Conservation (phyloP, 2,888 invertebrate species). For the Patella ulyssiponensis region DNA sequence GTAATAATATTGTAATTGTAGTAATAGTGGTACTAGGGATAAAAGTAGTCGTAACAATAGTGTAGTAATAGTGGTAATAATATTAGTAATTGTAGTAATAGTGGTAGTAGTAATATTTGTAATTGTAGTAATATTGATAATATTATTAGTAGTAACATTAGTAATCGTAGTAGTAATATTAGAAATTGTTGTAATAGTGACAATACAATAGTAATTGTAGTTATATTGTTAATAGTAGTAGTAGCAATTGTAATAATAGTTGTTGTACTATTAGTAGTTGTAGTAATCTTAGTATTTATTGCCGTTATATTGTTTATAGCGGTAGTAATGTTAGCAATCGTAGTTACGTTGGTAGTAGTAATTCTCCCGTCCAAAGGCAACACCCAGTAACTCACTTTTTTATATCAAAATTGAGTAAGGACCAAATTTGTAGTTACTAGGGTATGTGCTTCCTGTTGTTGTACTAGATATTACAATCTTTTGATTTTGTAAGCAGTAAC, state of each 20-base stretch:
- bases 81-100: background rate
- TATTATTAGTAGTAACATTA: background rate
- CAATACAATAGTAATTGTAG: conserved; percentile 30
- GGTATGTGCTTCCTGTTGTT: no score
- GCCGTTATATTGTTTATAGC: conserved; percentile 31
- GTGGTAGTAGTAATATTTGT: background rate
- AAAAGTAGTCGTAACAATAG: no score
- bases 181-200: conserved; percentile 31
- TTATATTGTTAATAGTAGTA: conserved; percentile 29
- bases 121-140: background rate
- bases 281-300: no score
- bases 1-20: no score
- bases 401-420: no score
- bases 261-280: conserved; percentile 32
- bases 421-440: no score
- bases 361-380: no score
- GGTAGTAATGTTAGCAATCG: conserved; percentile 31
- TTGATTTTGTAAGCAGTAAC: no score
- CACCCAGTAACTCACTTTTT: no score
- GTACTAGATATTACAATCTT: no score
- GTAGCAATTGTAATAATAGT: conserved; percentile 32
- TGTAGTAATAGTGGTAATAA: no score
- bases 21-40: no score
- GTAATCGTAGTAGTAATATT: conserved; percentile 29
- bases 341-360: conserved; percentile 27